Conservation (phyloP, 2,888 invertebrate genomes). For the Luperina nickerlii region DNA sequence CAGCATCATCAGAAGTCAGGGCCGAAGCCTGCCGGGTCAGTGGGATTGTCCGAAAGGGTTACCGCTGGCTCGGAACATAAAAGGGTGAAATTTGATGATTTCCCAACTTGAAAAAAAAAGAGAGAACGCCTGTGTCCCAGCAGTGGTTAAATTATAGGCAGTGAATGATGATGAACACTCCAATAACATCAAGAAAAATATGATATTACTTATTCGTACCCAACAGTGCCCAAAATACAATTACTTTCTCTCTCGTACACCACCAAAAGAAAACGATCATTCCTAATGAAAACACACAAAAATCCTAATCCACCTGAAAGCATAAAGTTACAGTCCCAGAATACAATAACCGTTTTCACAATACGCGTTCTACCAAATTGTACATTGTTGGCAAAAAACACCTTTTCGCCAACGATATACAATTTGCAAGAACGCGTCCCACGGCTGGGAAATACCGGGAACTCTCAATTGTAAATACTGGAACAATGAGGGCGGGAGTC, state of each 20-base stretch:
- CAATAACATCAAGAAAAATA: no score
- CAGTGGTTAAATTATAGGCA: no score
- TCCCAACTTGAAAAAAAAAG: no score
- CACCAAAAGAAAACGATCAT: constrained; percentile 21
- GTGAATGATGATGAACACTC: no score
- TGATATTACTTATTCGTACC: background rate
- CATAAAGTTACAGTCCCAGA: constrained; percentile 5
- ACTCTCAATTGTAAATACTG: constrained; percentile 63
- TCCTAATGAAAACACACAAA: constrained; percentile 27
- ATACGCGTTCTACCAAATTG: constrained; percentile 11
- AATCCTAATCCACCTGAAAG: constrained; percentile 27
- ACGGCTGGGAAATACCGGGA: constrained; percentile 45
- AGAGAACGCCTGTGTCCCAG: no score
- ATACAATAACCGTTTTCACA: constrained; percentile 46
- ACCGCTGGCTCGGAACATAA: no score
- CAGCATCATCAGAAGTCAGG: no score
- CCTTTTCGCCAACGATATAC: constrained; percentile 48
- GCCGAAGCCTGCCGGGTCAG: no score
- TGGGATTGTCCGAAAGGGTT: no score
- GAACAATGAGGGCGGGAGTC: constrained; percentile 62
- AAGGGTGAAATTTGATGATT: no score
- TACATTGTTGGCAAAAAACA: constrained; percentile 15
- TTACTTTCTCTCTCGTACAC: background rate
- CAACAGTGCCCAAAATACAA: background rate
- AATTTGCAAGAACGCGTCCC: constrained; percentile 57